Percentiles rank a stretch among this genome's conserved stretches.
phyloP scores from a whole-genome alignment of 2,888 invertebrate species.

The Mythimna pallens region DNA sequence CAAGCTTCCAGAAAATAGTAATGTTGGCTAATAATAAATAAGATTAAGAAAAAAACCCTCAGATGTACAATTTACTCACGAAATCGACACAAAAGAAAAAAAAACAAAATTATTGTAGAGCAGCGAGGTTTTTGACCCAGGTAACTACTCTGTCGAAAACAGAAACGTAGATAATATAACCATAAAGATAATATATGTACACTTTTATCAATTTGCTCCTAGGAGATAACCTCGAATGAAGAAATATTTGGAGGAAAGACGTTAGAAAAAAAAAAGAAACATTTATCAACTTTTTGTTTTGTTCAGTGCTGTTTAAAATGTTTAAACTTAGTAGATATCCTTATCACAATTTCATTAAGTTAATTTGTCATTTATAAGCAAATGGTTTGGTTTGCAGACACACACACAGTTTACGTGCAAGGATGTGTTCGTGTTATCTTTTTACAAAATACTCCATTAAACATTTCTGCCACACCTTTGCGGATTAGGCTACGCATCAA shows the following conservation, averaged over 20 bases:
- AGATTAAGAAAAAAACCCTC: slow-evolving; percentile 1
- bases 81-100: slow-evolving; percentile 26
- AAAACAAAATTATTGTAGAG: no score
- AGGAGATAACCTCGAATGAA: slow-evolving; percentile 75
- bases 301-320: neutral
- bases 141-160: slow-evolving; percentile 69
- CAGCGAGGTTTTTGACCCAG: slow-evolving; percentile 82
- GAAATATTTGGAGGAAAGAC: slow-evolving; percentile 39
- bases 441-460: slow-evolving; percentile 17
- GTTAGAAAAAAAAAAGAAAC: slow-evolving; percentile 26
- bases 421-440: slow-evolving; percentile 25
- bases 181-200: slow-evolving; percentile 67
- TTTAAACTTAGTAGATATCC: neutral
- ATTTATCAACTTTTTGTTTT: neutral
- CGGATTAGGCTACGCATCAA: neutral
- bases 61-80: slow-evolving; percentile 3
- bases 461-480: slow-evolving; percentile 28
- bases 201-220: slow-evolving; percentile 67
- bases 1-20: neutral
- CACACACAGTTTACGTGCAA: slow-evolving; percentile 5
- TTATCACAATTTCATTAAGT: slow-evolving; percentile 17
- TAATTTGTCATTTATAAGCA: slow-evolving; percentile 39
- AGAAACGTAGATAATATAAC: slow-evolving; percentile 76
- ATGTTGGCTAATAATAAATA: no score
- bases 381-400: slow-evolving; percentile 22